phyloP scores from a whole-genome alignment of 2,113 vertebrate species.

The Tragelaphus scriptus region DNA sequence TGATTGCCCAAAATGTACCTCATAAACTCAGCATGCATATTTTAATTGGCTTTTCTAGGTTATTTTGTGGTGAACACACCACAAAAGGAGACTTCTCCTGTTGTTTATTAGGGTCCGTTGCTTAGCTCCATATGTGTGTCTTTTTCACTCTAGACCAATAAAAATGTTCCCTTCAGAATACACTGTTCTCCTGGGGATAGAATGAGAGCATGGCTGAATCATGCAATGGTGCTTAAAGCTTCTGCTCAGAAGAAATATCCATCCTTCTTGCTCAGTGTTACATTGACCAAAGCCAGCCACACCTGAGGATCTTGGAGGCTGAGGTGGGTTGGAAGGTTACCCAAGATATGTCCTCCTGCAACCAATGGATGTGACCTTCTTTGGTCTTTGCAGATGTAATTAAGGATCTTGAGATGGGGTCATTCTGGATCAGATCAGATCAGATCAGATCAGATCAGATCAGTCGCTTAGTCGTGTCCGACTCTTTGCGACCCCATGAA shows the following conservation, averaged over 20 bases:
- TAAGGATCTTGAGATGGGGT: not conserved
- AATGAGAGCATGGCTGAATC: not conserved
- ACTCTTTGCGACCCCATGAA: no score
- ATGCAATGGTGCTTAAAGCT: not conserved
- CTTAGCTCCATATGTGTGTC: not conserved
- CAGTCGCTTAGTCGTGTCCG: no score
- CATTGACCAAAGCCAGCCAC: not conserved
- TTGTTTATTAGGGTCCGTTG: accelerated
- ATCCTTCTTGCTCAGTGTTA: not conserved
- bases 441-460: no score
- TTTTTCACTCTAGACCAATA: not conserved
- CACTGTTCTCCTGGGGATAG: not conserved
- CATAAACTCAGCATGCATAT: not conserved
- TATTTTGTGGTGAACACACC: not conserved
- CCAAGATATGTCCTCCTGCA: not conserved
- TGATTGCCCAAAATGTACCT: not conserved
- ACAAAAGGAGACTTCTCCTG: not conserved
- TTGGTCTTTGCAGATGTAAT: not conserved
- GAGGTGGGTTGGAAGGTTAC: not conserved
- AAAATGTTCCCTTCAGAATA: not conserved
- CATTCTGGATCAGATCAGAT: no score
- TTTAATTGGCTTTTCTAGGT: not conserved
- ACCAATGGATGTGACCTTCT: not conserved
- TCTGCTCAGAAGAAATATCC: not conserved
- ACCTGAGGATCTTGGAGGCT: not conserved